A percentile compares a stretch with the other conserved stretches of the same genome.
Evolutionary conservation across 2,888 invertebrate species (phyloP).

Genomic region (Eupithecia subumbrata): DNA sequence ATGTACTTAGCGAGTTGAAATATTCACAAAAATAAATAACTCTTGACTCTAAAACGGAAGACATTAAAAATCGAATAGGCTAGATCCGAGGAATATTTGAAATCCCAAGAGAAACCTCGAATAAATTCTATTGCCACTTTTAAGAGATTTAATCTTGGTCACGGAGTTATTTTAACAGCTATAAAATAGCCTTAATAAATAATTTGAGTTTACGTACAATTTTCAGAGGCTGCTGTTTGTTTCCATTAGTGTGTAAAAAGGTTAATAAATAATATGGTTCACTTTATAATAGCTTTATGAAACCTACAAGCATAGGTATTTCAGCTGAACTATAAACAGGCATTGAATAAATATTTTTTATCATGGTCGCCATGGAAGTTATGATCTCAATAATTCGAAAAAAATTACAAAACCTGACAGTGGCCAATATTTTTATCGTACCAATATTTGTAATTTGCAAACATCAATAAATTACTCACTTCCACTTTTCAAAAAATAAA

Average conservation of each 20-base stretch:
- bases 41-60: neutral
- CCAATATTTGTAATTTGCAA: neutral
- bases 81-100: neutral
- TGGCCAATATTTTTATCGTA: neutral
- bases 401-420: neutral
- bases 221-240: conserved; percentile 18
- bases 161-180: conserved; percentile 6
- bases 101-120: neutral
- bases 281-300: neutral
- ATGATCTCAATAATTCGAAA: neutral
- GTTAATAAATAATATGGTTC: neutral
- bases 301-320: neutral
- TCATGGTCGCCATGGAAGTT: neutral
- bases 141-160: neutral
- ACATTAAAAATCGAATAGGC: neutral
- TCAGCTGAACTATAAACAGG: neutral
- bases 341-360: neutral
- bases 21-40: neutral
- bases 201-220: conserved; percentile 17
- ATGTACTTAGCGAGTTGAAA: neutral
- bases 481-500: neutral
- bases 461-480: neutral
- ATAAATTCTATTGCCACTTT: neutral
- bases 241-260: conserved; percentile 22
- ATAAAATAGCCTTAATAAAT: conserved; percentile 24